These are phyloP conservation scores for Temnothorax rugatulus DNA, from an alignment of 2,888 invertebrate species.

Conservation along the genomic window DNA sequence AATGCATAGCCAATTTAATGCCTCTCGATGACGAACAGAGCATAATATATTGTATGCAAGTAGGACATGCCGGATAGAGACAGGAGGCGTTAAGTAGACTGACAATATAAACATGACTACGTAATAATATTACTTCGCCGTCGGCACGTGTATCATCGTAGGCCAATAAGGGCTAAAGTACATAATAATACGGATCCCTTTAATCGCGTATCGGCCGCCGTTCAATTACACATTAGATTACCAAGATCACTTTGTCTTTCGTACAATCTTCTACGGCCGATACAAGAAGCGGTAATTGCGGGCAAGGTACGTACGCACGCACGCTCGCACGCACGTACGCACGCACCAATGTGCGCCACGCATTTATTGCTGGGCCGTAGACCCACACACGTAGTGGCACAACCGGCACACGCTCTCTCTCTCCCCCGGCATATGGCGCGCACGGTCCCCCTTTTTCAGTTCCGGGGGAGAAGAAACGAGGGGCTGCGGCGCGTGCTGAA, in stretches of 20 bases:
- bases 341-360: constrained; percentile 16
- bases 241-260: constrained; percentile 54
- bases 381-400: constrained; percentile 56
- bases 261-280: constrained; percentile 30
- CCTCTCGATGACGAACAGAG: background rate
- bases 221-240: constrained; percentile 57
- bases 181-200: constrained; percentile 33
- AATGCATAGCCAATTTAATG: background rate
- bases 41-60: background rate
- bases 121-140: constrained; percentile 18
- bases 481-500: constrained; percentile 85
- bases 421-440: constrained; percentile 79
- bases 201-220: constrained; percentile 53
- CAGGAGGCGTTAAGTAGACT: background rate
- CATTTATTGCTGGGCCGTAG: constrained; percentile 43
- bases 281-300: constrained; percentile 53
- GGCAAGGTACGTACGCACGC: constrained; percentile 47
- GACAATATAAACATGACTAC: constrained; percentile 18
- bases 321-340: constrained; percentile 33
- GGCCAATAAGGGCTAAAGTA: constrained; percentile 37
- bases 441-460: constrained; percentile 76
- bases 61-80: background rate
- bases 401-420: constrained; percentile 77
- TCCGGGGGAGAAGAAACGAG: constrained; percentile 78
- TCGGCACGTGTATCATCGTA: constrained; percentile 16